These are phyloP conservation scores for Platerodrilus igneus DNA, from an alignment of 2,888 invertebrate genomes.

Conservation along the genomic window DNA sequence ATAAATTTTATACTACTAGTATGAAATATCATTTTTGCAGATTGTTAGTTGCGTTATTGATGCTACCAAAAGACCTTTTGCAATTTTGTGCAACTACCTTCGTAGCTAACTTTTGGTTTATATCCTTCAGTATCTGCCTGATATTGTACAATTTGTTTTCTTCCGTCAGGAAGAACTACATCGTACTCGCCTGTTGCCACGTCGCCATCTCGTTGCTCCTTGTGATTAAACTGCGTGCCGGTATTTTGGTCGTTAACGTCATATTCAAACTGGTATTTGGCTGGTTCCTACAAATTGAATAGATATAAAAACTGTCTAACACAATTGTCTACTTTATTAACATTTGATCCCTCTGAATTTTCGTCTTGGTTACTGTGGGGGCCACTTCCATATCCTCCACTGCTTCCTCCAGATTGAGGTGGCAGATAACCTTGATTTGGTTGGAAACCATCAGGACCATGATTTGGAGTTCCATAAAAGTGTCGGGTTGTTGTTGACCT, in stretches of 20 bases:
- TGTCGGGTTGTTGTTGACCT: constrained; percentile 26
- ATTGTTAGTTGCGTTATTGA: constrained; percentile 2
- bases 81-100: constrained; percentile 57
- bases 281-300: constrained; percentile 61
- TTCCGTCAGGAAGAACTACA: constrained; percentile 80
- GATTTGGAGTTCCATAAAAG: constrained; percentile 29
- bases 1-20: neutral
- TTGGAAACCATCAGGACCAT: constrained; percentile 35
- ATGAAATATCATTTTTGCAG: no score
- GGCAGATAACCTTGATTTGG: constrained; percentile 40
- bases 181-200: constrained; percentile 79
- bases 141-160: constrained; percentile 81
- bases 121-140: constrained; percentile 78
- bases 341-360: no score
- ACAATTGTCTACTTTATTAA: no score
- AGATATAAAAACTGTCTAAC: no score
- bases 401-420: no score
- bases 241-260: constrained; percentile 76
- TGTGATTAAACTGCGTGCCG: constrained; percentile 78
- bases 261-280: constrained; percentile 82
- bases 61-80: constrained; percentile 14
- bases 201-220: constrained; percentile 79
- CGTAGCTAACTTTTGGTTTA: constrained; percentile 76
- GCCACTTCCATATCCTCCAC: constrained; percentile 29
- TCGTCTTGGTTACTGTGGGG: no score